Percentiles rank a stretch among this genome's conserved stretches.
Conservation (phyloP, 1,140 invertebrate genomes). For the Anoplophora glabripennis region DNA sequence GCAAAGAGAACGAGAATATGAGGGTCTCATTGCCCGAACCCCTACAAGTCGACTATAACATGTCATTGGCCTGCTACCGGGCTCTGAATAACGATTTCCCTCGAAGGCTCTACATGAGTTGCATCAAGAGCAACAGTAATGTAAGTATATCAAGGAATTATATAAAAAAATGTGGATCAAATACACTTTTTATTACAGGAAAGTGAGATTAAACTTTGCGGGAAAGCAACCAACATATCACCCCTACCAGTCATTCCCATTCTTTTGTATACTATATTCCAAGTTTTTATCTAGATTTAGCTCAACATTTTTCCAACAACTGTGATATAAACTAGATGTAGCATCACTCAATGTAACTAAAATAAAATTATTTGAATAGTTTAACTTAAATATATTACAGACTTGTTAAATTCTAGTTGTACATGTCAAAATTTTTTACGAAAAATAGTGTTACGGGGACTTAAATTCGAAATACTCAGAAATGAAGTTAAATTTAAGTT, state of each 20-base stretch:
- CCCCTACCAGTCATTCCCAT: constrained; percentile 18
- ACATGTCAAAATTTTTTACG: no score
- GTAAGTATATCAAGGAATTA: constrained; percentile 30
- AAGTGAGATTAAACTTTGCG: constrained; percentile 43
- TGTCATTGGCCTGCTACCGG: constrained; percentile 47
- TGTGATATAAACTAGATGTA: no score
- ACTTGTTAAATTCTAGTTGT: no score
- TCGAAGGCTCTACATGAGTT: constrained; percentile 46
- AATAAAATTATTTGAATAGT: no score
- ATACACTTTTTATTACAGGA: constrained; percentile 37
- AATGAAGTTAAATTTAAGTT: no score
- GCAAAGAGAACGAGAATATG: constrained; percentile 47
- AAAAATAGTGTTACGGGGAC: no score
- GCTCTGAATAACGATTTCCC: constrained; percentile 40
- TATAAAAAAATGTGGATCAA: constrained; percentile 1
- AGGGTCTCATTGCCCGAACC: constrained; percentile 35
- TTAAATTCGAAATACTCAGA: no score
- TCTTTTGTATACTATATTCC: no score
- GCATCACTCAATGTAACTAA: no score
- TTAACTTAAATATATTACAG: no score
- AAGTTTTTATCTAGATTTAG: no score
- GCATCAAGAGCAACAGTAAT: constrained; percentile 44
- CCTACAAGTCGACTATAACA: constrained; percentile 42
- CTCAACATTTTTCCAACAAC: no score
- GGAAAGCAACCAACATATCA: constrained; percentile 32